Conservation (phyloP, 1,140 invertebrate genomes). For the Zaprionus ornatus region DNA sequence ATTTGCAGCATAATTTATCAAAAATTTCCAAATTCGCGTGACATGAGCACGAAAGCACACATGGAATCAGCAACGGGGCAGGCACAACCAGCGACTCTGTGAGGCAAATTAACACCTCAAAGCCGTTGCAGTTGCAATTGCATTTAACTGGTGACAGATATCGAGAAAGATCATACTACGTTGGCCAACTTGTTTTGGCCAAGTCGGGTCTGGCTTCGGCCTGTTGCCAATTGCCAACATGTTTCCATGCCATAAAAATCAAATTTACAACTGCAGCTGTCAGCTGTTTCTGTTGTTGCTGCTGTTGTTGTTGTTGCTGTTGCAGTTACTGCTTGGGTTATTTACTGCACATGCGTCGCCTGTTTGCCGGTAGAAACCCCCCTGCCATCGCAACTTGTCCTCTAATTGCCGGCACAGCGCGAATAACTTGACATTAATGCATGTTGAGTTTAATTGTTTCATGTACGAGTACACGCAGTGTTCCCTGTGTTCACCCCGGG, state of each 20-base stretch:
- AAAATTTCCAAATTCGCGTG: not conserved
- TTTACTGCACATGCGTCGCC: slow-evolving; percentile 64
- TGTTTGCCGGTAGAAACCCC: not conserved
- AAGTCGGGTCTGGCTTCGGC: slow-evolving; percentile 18
- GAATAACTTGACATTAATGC: slow-evolving; percentile 80
- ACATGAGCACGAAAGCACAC: not conserved
- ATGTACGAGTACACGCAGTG: slow-evolving; percentile 66
- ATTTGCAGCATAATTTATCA: not conserved
- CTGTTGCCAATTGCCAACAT: slow-evolving; percentile 66
- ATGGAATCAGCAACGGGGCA: not conserved
- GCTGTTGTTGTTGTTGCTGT: slow-evolving; percentile 31
- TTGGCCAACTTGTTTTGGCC: slow-evolving; percentile 51
- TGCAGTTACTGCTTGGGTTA: slow-evolving; percentile 38
- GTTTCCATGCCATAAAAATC: slow-evolving; percentile 75
- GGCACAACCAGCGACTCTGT: not conserved
- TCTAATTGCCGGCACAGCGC: slow-evolving; percentile 72
- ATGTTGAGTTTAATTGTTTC: slow-evolving; percentile 79
- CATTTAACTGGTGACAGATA: slow-evolving; percentile 67
- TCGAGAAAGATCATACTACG: slow-evolving; percentile 48
- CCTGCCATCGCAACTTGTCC: slow-evolving; percentile 35
- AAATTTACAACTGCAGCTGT: slow-evolving; percentile 79
- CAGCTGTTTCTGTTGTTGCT: slow-evolving; percentile 43
- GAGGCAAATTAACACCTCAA: slow-evolving; percentile 72
- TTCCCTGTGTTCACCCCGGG: slow-evolving; percentile 49
- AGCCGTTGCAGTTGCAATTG: slow-evolving; percentile 31